These are phyloP conservation scores for human (Homo sapiens) DNA, from an alignment of 2,113 vertebrate genomes.

Conservation along the genomic window DNA sequence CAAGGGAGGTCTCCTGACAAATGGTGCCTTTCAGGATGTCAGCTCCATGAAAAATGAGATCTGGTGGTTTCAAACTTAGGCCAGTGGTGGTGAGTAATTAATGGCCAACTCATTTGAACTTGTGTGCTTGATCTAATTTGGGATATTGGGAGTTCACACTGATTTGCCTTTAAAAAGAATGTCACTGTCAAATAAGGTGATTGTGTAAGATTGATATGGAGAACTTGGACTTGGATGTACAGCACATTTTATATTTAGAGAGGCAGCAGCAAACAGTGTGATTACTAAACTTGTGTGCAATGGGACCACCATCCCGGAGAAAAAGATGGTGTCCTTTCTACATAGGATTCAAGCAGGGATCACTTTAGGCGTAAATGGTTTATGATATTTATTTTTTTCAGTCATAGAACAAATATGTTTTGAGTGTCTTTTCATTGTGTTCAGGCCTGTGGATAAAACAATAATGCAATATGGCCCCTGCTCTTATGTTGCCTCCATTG, in stretches of 20 bases:
- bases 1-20: constrained; percentile 78
- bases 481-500: neutral
- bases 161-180: constrained; percentile 78
- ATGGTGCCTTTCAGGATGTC: constrained; percentile 81
- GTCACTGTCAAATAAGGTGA: constrained; percentile 75
- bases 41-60: constrained; percentile 79
- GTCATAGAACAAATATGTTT: neutral
- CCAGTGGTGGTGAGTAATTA: constrained; percentile 79
- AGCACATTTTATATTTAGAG: constrained; percentile 10
- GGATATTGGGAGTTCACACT: constrained; percentile 74
- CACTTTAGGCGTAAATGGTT: neutral
- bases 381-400: constrained; percentile 31
- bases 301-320: neutral
- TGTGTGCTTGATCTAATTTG: constrained; percentile 82
- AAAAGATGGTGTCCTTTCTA: neutral
- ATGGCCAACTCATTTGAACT: constrained; percentile 78
- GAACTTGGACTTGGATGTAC: neutral
- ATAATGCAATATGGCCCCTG: neutral
- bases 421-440: neutral
- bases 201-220: constrained; percentile 72
- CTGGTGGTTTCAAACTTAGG: constrained; percentile 66
- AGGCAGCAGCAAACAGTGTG: neutral
- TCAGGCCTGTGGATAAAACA: neutral
- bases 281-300: neutral
- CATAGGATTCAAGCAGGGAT: neutral